These are phyloP conservation scores for Metopia argyrocephala DNA, from an alignment of 2,888 invertebrate genomes.

Conservation along the genomic window DNA sequence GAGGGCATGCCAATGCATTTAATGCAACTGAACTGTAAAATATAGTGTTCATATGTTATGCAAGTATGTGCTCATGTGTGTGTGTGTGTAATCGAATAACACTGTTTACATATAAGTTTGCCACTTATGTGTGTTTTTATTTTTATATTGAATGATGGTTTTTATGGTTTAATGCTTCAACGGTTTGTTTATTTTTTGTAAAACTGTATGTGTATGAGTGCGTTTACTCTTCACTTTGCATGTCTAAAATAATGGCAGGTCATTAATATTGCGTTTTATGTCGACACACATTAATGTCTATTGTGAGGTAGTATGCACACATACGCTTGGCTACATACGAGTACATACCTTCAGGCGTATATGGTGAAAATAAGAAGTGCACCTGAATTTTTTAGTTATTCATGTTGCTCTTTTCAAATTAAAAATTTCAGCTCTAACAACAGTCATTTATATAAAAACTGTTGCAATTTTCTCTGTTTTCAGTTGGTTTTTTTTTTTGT, in stretches of 20 bases:
- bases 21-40: neutral
- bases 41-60: neutral
- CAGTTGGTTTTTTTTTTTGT: too few relatives aligned
- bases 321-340: too few relatives aligned
- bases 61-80: neutral
- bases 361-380: too few relatives aligned
- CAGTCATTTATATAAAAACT: too few relatives aligned
- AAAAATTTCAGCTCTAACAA: too few relatives aligned
- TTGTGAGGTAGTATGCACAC: too few relatives aligned
- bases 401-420: too few relatives aligned
- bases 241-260: slow-evolving; percentile 38
- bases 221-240: neutral
- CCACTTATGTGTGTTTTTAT: neutral
- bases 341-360: too few relatives aligned
- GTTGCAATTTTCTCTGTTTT: too few relatives aligned
- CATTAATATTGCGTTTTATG: slow-evolving; percentile 37
- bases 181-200: slow-evolving; percentile 30
- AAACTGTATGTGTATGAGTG: neutral
- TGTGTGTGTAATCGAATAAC: too few relatives aligned
- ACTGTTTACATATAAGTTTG: too few relatives aligned
- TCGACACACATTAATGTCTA: neutral
- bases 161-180: slow-evolving; percentile 58
- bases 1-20: neutral
- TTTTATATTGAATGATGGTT: slow-evolving; percentile 44
- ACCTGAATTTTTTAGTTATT: too few relatives aligned